A percentile compares a stretch with the other conserved stretches of the same genome.
Evolutionary conservation across 2,797 vertebrate species (phyloP).

Genomic region (Thaleichthys pacificus): DNA sequence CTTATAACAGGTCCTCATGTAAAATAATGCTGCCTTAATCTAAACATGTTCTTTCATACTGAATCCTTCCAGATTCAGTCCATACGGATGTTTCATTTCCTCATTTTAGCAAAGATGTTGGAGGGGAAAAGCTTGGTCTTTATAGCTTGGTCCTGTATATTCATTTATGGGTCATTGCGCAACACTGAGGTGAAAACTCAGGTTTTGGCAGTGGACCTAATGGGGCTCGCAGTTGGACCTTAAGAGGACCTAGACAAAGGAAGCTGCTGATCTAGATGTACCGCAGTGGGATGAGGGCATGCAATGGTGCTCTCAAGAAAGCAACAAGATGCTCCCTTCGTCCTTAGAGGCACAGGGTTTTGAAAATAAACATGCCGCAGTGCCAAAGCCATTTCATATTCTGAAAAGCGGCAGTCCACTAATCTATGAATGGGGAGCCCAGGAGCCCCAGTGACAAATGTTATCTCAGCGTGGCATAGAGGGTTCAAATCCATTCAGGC

Average conservation of each 20-base stretch:
- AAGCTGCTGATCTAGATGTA: constrained; percentile 51
- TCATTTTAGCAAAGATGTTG: not conserved
- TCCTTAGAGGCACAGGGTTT: constrained; percentile 67
- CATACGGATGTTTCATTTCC: too few species aligned
- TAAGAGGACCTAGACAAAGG: constrained; percentile 59
- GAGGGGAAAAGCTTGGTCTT: not conserved
- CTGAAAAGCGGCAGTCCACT: constrained; percentile 81
- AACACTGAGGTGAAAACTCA: constrained; percentile 39
- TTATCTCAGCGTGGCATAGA: constrained; percentile 83
- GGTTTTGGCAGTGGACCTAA: constrained; percentile 21
- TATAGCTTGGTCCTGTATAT: not conserved
- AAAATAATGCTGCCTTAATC: too few species aligned
- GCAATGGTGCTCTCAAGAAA: constrained; percentile 63
- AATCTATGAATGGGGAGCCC: constrained; percentile 82
- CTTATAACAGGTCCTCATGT: too few species aligned
- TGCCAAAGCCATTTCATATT: constrained; percentile 82
- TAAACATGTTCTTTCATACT: too few species aligned
- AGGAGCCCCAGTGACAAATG: constrained; percentile 81
- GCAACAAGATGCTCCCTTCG: constrained; percentile 70
- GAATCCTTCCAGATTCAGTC: too few species aligned
- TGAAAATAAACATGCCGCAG: constrained; percentile 76
- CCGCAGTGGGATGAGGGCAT: constrained; percentile 49
- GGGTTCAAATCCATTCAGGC: constrained; percentile 81
- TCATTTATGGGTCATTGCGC: constrained; percentile 23
- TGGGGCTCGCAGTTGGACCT: constrained; percentile 33